Base-by-base conservation (phyloP, 2,113 vertebrate genomes). In the Ovibos moschatus region DNA sequence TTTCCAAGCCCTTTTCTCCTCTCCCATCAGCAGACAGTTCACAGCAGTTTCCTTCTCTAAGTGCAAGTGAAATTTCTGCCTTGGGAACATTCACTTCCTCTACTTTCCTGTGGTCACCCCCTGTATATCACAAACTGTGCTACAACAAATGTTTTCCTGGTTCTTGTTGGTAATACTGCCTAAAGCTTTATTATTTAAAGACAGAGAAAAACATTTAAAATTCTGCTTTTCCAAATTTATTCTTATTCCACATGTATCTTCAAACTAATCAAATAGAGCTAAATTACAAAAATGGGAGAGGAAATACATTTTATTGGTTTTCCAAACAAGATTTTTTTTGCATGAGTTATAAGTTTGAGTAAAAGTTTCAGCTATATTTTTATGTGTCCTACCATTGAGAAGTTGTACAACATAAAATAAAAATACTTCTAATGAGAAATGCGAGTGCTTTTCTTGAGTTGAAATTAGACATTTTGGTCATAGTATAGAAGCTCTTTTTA, bases 281-380 rank as follows among this genome's bases (percentile, higher is more conserved):
- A 60, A 95, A 67, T 45, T 62, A 58, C 8, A 81, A 76, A 96
- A 76, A 23, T 28, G 9, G 11, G 30, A 90, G n/a, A 3, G 28
- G 12, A 79, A 92, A 94, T 23, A 40, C 3, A 91, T 17, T 64
- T 93, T 74, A 9, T 57, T 81, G 12, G 64, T 6, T 86, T 95
- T 53, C 27, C 78, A 71, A 96, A 62, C 21, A 94, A 89, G 25
- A 57, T 21, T 82, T 95, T 45, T 47, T 47, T 11, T 28, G 27
- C 9, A 23, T 71, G 23, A 87, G 17, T 84, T 86, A 76, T 67
- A 82, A 62, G 11, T 27, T 27, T 45, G 7, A 93, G n/a, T 40
- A 71, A 89, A 79, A 62, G 28, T 78, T 89, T 30, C 64, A 89
- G 9, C 9, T 83, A 58, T 57, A 67, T 67, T 94, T 85, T 87